Conservation (phyloP, 1,140 invertebrate species). For the Lordiphosa clarofinis region DNA sequence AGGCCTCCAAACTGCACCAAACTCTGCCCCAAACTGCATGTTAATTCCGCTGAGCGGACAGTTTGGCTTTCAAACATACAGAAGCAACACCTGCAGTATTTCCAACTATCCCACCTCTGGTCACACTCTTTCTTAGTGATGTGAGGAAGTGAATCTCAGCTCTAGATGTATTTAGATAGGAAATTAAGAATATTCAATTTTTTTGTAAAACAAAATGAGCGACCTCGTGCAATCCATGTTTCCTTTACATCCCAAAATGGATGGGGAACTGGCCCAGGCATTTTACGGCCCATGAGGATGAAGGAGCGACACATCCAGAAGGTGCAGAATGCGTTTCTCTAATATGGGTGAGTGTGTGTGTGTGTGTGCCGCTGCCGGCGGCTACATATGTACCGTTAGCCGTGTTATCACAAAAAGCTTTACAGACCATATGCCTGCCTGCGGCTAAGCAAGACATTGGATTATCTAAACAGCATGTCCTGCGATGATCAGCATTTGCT, state of each 20-base stretch:
- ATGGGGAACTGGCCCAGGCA: conserved; percentile 42
- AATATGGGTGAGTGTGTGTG: conserved; percentile 50
- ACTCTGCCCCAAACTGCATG: too few relatives aligned
- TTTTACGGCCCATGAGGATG: conserved; percentile 59
- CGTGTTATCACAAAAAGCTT: not conserved
- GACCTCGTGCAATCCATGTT: conserved; percentile 40
- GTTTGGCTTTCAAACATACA: too few relatives aligned
- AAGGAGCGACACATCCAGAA: conserved; percentile 59
- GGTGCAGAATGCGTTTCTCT: conserved; percentile 64
- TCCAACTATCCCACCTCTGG: too few relatives aligned
- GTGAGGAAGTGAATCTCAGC: too few relatives aligned
- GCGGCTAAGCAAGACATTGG: conserved; percentile 87
- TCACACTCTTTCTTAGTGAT: too few relatives aligned
- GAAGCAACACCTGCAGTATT: too few relatives aligned
- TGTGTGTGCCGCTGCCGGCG: not conserved
- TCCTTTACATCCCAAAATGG: conserved; percentile 60
- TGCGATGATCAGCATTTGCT: conserved; percentile 88
- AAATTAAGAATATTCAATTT: not conserved
- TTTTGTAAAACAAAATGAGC: conserved; percentile 14
- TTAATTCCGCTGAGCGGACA: too few relatives aligned
- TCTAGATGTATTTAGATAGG: not conserved
- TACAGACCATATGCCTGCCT: conserved; percentile 82
- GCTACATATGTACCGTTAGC: not conserved
- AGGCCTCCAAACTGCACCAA: too few relatives aligned
- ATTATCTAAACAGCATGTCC: conserved; percentile 88